A percentile compares a stretch with the other conserved stretches of the same genome.
Conservation (phyloP, 2,888 invertebrate species). For the Sipha maydis region DNA sequence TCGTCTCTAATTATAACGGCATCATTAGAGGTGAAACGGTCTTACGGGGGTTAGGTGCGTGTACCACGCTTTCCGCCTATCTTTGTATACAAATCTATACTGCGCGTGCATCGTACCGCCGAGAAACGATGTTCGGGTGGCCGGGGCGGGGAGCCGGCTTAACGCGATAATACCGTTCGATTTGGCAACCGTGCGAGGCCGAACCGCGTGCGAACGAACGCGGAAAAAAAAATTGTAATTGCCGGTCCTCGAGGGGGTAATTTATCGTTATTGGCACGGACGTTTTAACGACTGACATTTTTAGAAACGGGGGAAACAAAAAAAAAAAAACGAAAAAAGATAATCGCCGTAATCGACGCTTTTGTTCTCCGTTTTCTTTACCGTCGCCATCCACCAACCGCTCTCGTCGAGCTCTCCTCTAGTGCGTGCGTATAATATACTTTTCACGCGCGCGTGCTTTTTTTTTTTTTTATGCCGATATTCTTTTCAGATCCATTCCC, state of each 20-base stretch:
- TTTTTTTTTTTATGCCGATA: slow-evolving; percentile 13
- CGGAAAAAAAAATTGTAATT: slow-evolving; percentile 29
- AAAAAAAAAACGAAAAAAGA: slow-evolving; percentile 6
- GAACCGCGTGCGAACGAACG: background rate
- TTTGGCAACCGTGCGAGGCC: background rate
- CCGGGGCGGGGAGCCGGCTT: background rate
- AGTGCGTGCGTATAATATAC: background rate
- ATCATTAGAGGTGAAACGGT: slow-evolving; percentile 37
- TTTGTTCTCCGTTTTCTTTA: slow-evolving; percentile 49
- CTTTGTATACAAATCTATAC: background rate
- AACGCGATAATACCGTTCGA: slow-evolving; percentile 16
- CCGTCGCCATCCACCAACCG: background rate
- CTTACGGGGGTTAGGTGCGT: background rate
- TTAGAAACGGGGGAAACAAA: background rate
- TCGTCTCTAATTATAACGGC: slow-evolving; percentile 34
- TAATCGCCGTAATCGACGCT: slow-evolving; percentile 46
- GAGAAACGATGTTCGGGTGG: background rate
- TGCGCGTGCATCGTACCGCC: background rate
- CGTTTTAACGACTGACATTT: slow-evolving; percentile 49
- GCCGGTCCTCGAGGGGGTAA: slow-evolving; percentile 39
- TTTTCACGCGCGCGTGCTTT: background rate
- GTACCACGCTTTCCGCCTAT: background rate
- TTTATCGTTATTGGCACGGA: slow-evolving; percentile 54
- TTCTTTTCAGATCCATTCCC: background rate
- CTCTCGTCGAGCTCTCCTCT: background rate